phyloP scores from a whole-genome alignment of 1,140 invertebrate genomes.

The Bradynema listronoti region DNA sequence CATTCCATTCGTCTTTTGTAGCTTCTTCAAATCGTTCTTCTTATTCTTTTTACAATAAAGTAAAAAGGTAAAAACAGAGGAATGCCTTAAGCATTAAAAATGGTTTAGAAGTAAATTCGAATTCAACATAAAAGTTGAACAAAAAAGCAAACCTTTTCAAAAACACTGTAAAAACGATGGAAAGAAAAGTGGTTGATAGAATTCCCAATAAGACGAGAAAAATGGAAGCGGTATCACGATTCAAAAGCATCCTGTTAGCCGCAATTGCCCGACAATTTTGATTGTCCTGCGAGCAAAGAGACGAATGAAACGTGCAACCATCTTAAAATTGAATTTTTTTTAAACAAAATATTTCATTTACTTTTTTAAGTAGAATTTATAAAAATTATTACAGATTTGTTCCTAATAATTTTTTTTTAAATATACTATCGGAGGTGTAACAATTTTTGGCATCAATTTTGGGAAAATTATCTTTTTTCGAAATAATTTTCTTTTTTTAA shows the following conservation, averaged over 20 bases:
- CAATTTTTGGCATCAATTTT: no score
- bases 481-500: no score
- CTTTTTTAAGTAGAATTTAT: no score
- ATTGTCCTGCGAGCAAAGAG: constrained; percentile 38
- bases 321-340: constrained; percentile 26
- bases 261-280: constrained; percentile 27
- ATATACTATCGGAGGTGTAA: no score
- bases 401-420: no score
- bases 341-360: background rate
- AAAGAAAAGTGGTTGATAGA: constrained; percentile 8
- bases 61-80: constrained; percentile 11
- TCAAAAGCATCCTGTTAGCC: background rate
- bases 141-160: constrained; percentile 10
- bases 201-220: constrained; percentile 19
- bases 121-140: background rate
- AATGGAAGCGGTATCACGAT: constrained; percentile 5
- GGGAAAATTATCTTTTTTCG: no score
- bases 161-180: constrained; percentile 9
- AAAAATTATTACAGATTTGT: no score
- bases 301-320: constrained; percentile 43
- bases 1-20: background rate
- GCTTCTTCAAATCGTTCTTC: constrained; percentile 11
- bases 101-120: constrained; percentile 12
- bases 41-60: background rate
- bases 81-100: constrained; percentile 21